Evolutionary conservation across 2,888 invertebrate species (phyloP).

Genomic region (Spisula subtruncata): DNA sequence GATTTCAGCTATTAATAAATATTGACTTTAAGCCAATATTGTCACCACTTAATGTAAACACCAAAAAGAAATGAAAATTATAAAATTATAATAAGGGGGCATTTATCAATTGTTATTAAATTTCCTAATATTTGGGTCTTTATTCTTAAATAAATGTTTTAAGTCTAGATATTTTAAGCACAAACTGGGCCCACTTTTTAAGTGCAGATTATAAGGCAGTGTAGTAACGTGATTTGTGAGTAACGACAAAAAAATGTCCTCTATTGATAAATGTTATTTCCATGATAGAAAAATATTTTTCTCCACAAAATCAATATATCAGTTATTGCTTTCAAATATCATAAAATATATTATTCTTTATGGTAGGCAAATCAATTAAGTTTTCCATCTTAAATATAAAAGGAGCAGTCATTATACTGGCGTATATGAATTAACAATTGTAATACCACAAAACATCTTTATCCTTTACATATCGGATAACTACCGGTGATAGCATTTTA

Average conservation of each 20-base stretch:
- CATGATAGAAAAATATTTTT: background rate
- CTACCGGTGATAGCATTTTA: slow-evolving; percentile 5
- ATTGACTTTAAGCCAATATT: background rate
- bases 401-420: background rate
- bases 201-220: background rate
- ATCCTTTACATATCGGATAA: background rate
- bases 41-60: background rate
- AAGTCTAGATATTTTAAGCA: background rate
- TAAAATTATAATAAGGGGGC: background rate
- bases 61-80: background rate
- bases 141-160: background rate
- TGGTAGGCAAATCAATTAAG: background rate
- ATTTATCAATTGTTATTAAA: background rate
- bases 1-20: background rate
- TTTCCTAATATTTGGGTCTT: background rate
- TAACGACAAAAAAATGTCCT: slow-evolving; percentile 12
- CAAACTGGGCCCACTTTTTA: background rate
- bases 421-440: too few species aligned
- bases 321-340: background rate
- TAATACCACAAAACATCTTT: background rate
- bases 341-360: background rate
- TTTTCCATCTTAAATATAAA: background rate
- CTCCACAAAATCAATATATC: background rate
- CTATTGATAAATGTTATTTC: background rate
- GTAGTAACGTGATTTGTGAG: background rate